Base-by-base conservation (phyloP, 2,888 invertebrate genomes). In the Empis stercorea region DNA sequence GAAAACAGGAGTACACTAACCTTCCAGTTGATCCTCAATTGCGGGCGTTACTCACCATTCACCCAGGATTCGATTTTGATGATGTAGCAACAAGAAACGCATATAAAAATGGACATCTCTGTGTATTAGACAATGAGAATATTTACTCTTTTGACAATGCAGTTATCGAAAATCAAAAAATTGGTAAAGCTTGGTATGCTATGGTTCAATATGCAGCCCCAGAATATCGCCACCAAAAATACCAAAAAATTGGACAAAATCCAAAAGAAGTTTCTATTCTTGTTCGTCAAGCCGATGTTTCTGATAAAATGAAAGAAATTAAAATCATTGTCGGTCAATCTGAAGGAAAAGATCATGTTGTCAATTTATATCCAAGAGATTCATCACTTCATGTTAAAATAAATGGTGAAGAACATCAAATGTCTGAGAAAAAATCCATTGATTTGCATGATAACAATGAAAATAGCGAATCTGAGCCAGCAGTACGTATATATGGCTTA, bases 101-200 rank as follows among this genome's bases (percentile, higher is more conserved):
- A n/a, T 50, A 48, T 37, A 51, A 49, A 32, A 50, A 57, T 37
- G 51, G 49, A 9, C 45, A 54, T 17, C 51, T 68, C 56, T 85
- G 84, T 59, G 69, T 75, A 5, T 62, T 84, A 38, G 82, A 83
- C 53, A 68, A 72, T 30, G 71, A 65, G 44, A 65, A 65, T 45
- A 71, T 76, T 43, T 73, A 67, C 53, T 83, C 84, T 2, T 84
- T 84, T 65, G 81, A 83, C 66, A 75, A 77, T 59, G 74, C 72
- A 38, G 71, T 72, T 30, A 81, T 77, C 61, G 70, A 75, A 11
- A n/a, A 52, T 4, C 70, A 78, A 54, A 63, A 71, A 30, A 55
- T 71, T 59, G 65, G 72, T 58, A 57, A 69, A 10, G 73, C 74
- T 7, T 82, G 81, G 80, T 77, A 82, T 55, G 76, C 80, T 0